Conservation (phyloP, 1,140 invertebrate species). For the Cheumatopsyche charites region DNA sequence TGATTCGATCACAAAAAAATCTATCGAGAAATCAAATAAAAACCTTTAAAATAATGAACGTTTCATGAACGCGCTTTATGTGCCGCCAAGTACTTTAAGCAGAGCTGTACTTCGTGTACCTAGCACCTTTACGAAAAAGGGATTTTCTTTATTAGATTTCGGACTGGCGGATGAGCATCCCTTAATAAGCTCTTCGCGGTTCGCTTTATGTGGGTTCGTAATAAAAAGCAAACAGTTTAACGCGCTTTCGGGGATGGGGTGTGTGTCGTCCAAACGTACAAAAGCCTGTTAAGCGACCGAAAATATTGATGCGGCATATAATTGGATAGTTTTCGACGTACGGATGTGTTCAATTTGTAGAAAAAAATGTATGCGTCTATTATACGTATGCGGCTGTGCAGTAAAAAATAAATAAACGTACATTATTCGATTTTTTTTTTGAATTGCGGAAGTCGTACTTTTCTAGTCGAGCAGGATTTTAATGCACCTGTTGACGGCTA, state of each 20-base stretch:
- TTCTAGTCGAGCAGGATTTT: no score
- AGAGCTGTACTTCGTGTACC: no score
- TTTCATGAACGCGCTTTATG: neutral
- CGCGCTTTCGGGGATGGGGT: slow-evolving; percentile 25
- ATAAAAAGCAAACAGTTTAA: slow-evolving; percentile 44
- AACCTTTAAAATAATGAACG: neutral
- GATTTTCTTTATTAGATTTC: slow-evolving; percentile 25
- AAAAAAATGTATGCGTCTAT: no score
- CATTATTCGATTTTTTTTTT: no score
- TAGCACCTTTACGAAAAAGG: neutral
- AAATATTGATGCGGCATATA: slow-evolving; percentile 47
- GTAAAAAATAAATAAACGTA: no score
- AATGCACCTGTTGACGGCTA: no score
- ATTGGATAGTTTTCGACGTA: slow-evolving; percentile 42
- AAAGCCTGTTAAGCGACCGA: slow-evolving; percentile 42
- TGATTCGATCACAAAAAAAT: no score
- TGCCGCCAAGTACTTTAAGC: no score
- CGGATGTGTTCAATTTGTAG: slow-evolving; percentile 12
- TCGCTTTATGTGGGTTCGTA: slow-evolving; percentile 10
- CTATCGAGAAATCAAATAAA: no score
- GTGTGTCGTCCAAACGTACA: slow-evolving; percentile 33
- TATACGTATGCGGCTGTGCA: no score
- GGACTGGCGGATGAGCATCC: slow-evolving; percentile 28
- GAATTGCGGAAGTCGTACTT: no score
- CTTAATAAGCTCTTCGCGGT: slow-evolving; percentile 26